Conservation (phyloP, 2,888 invertebrate genomes). For the Thymelicus acteon region DNA sequence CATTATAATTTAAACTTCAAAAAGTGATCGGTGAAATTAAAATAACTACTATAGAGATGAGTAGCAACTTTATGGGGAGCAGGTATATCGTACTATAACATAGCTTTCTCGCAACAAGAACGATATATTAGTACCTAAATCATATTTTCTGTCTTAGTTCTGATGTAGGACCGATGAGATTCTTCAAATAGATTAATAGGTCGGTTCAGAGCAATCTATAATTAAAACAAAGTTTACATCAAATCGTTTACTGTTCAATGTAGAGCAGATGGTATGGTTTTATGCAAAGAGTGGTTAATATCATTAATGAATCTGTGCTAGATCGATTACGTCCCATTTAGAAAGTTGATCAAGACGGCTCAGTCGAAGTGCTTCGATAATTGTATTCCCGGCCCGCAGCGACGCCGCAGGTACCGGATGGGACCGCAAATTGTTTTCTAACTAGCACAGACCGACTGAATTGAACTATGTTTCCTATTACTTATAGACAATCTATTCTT, state of each 20-base stretch:
- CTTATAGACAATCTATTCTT: constrained; percentile 1
- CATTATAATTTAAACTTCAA: too few relatives aligned
- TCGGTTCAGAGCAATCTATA: neutral
- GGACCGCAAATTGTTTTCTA: constrained; percentile 43
- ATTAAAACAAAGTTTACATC: neutral
- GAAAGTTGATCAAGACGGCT: constrained; percentile 27
- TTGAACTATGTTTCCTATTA: constrained; percentile 22
- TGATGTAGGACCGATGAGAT: neutral
- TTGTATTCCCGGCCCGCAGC: constrained; percentile 58
- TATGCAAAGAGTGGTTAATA: constrained; percentile 17
- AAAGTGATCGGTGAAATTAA: too few relatives aligned
- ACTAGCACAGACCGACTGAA: constrained; percentile 35
- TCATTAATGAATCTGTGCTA: constrained; percentile 11
- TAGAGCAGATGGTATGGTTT: neutral
- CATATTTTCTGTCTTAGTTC: too few relatives aligned
- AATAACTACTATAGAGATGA: too few relatives aligned
- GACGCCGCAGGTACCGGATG: constrained; percentile 45
- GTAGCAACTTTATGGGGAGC: too few relatives aligned
- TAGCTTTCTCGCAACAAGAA: too few relatives aligned
- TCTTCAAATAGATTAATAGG: neutral
- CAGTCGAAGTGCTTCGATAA: constrained; percentile 63
- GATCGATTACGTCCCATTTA: constrained; percentile 22
- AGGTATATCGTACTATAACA: too few relatives aligned
- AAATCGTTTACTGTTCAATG: neutral
- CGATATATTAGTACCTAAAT: too few relatives aligned